Percentiles rank a stretch among this genome's conserved stretches.
These are phyloP conservation scores for Griposia aprilina DNA, from an alignment of 2,888 invertebrate species.

Conservation along the genomic window DNA sequence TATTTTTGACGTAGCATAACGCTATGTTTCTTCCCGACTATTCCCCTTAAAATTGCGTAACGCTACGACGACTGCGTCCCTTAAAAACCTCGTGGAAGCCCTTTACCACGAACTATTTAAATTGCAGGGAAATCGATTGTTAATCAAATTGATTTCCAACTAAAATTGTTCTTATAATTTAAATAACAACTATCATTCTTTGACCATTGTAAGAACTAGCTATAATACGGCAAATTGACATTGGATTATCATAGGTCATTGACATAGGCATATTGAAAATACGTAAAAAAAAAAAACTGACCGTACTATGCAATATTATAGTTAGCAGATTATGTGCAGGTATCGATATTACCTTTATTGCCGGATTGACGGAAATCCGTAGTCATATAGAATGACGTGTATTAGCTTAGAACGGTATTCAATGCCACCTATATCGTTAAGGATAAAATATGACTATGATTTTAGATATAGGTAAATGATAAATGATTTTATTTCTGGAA, in stretches of 20 bases:
- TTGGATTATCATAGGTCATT: too few relatives aligned
- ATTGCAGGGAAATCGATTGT: neutral
- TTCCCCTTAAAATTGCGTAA: slow-evolving; percentile 69
- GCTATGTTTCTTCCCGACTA: slow-evolving; percentile 51
- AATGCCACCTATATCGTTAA: slow-evolving; percentile 18
- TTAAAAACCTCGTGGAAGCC: slow-evolving; percentile 44
- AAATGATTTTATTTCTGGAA: too few relatives aligned
- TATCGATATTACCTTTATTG: slow-evolving; percentile 40
- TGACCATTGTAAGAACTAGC: neutral
- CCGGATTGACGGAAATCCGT: neutral
- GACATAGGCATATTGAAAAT: neutral
- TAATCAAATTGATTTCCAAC: neutral
- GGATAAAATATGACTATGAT: too few relatives aligned
- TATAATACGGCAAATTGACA: neutral
- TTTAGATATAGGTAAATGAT: neutral
- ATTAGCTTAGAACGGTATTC: neutral
- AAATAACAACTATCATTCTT: neutral
- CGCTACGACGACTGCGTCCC: slow-evolving; percentile 51
- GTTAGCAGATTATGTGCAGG: neutral
- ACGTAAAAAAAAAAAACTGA: neutral
- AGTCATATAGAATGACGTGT: neutral
- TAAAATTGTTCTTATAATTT: neutral
- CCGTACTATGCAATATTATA: neutral
- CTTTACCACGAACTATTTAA: slow-evolving; percentile 19
- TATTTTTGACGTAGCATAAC: slow-evolving; percentile 75